These are phyloP conservation scores for Heliconius aoede DNA, from an alignment of 2,888 invertebrate genomes.

Conservation along the genomic window DNA sequence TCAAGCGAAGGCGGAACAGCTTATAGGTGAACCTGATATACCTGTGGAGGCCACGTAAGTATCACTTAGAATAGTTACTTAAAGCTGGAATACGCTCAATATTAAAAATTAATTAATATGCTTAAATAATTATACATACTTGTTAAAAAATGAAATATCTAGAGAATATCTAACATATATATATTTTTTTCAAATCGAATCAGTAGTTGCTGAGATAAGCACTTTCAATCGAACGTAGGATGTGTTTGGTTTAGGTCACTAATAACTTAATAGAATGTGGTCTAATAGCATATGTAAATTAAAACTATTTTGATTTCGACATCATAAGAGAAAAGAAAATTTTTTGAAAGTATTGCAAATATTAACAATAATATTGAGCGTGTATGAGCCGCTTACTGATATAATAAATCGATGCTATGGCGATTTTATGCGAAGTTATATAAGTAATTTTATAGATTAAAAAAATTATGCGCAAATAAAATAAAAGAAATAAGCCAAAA, in stretches of 20 bases:
- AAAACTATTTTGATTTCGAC: no score
- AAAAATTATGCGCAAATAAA: no score
- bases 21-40: slow-evolving; percentile 88
- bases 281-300: no score
- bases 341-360: neutral
- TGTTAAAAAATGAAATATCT: no score
- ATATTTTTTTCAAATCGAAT: no score
- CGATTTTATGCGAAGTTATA: neutral
- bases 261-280: no score
- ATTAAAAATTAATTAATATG: neutral
- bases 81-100: neutral
- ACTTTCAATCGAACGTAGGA: no score
- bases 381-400: neutral
- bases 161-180: no score
- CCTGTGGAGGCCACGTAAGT: slow-evolving; percentile 93
- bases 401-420: neutral
- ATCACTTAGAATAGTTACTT: neutral
- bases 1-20: slow-evolving; percentile 86
- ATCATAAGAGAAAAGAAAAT: no score
- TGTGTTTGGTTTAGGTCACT: no score
- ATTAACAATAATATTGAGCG: slow-evolving; percentile 5
- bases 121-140: neutral
- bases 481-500: neutral
- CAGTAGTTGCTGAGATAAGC: no score
- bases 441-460: neutral